Conservation (phyloP, 2,888 invertebrate genomes). For the Teleiodes luculella region DNA sequence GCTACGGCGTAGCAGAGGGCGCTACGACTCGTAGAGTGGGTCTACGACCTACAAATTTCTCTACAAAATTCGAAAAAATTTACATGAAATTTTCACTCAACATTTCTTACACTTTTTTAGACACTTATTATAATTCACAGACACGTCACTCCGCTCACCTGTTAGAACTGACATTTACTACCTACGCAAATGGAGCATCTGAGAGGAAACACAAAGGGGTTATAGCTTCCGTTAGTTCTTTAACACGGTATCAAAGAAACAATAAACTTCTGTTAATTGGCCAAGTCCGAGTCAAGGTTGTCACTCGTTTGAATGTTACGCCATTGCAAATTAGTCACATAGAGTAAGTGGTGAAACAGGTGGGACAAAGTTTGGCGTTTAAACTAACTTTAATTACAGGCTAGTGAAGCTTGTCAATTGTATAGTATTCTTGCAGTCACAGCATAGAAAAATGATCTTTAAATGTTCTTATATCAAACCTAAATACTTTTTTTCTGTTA, state of each 20-base stretch:
- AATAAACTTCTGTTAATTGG: constrained; percentile 46
- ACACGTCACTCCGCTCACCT: neutral
- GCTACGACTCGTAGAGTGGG: no score
- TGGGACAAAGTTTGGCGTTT: neutral
- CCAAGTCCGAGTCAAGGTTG: constrained; percentile 45
- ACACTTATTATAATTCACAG: neutral
- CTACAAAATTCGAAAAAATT: no score
- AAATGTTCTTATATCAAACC: no score
- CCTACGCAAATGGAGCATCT: neutral
- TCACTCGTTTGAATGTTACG: constrained; percentile 24
- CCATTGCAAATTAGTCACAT: constrained; percentile 5
- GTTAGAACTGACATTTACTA: constrained; percentile 3
- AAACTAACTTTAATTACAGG: no score
- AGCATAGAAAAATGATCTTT: no score
- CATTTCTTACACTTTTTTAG: no score
- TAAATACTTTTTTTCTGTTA: no score
- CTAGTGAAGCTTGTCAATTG: no score
- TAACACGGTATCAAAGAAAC: constrained; percentile 35
- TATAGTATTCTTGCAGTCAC: no score
- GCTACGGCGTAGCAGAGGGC: no score
- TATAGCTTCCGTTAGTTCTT: constrained; percentile 22
- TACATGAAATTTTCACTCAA: no score
- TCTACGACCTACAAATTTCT: no score
- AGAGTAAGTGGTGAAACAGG: neutral
- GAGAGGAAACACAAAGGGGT: constrained; percentile 1